Conservation (phyloP, 2,797 vertebrate species). For the Pangasius krempfi region DNA sequence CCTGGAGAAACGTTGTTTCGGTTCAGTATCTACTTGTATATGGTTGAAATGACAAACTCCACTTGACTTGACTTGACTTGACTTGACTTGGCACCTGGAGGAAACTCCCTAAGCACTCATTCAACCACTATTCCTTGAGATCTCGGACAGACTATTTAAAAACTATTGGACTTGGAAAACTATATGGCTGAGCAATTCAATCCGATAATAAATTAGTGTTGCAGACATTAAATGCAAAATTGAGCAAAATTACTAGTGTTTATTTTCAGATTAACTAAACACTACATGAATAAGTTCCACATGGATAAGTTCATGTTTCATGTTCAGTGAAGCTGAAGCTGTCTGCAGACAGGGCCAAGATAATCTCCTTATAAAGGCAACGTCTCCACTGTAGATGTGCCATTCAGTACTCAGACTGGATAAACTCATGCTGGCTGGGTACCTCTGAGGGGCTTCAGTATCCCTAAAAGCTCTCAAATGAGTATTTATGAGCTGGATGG, state of each 20-base stretch:
- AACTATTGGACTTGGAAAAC: background rate
- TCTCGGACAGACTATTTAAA: background rate
- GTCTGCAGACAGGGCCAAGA: background rate
- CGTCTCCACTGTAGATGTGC: constrained; percentile 6
- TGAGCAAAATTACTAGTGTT: background rate
- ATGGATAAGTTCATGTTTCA: background rate
- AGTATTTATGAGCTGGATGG: constrained; percentile 28
- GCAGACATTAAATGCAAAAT: background rate
- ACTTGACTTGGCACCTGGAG: too few species aligned
- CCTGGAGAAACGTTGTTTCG: too few species aligned
- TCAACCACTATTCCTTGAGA: background rate
- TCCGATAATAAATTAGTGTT: background rate
- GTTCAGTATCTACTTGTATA: too few species aligned
- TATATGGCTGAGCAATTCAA: background rate
- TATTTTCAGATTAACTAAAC: background rate
- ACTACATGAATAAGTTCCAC: background rate
- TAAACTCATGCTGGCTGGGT: constrained; percentile 7
- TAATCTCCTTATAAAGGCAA: constrained; percentile 45
- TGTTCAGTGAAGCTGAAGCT: background rate
- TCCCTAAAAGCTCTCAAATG: constrained; percentile 3
- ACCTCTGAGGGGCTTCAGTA: background rate
- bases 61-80: too few species aligned
- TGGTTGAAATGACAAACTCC: too few species aligned
- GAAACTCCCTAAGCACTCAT: too few species aligned
- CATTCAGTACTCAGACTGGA: background rate